These are phyloP conservation scores for Ernsta delagoae DNA, from an alignment of 2,888 invertebrate species.

Conservation along the genomic window DNA sequence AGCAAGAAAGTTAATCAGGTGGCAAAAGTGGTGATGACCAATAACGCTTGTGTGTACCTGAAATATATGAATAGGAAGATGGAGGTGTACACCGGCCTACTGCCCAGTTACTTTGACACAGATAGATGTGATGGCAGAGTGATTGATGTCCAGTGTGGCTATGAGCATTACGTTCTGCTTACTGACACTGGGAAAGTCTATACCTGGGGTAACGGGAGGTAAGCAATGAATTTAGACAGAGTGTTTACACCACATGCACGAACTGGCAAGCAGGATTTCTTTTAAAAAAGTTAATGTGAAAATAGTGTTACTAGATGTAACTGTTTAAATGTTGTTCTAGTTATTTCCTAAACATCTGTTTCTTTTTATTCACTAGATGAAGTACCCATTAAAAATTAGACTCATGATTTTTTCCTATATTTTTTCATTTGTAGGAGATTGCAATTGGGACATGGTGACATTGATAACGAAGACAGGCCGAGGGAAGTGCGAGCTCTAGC, in stretches of 20 bases:
- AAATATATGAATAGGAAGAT: slow-evolving; percentile 63
- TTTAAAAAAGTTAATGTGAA: no score
- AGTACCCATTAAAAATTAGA: no score
- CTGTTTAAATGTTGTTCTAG: no score
- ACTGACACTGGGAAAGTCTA: slow-evolving; percentile 90
- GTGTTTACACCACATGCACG: no score
- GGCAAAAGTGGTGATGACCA: slow-evolving; percentile 53
- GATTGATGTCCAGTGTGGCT: slow-evolving; percentile 89
- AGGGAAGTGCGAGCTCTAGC: slow-evolving; percentile 89
- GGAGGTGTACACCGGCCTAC: slow-evolving; percentile 80
- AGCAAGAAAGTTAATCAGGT: slow-evolving; percentile 49
- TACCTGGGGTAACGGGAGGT: slow-evolving; percentile 94
- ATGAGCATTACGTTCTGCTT: slow-evolving; percentile 91
- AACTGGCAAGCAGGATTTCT: no score
- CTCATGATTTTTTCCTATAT: no score
- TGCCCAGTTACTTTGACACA: slow-evolving; percentile 86
- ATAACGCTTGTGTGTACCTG: slow-evolving; percentile 59
- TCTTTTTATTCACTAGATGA: no score
- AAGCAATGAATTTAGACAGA: slow-evolving; percentile 20
- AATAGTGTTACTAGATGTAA: no score
- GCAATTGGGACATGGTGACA: slow-evolving; percentile 92
- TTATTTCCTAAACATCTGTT: no score
- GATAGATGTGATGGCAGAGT: slow-evolving; percentile 79
- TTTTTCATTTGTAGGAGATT: slow-evolving; percentile 86
- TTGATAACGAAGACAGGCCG: slow-evolving; percentile 87